Evolutionary conservation across 1,140 invertebrate species (phyloP), one percentile per base, ranked within the genome.

Genomic region (Ephestia elutella): DNA sequence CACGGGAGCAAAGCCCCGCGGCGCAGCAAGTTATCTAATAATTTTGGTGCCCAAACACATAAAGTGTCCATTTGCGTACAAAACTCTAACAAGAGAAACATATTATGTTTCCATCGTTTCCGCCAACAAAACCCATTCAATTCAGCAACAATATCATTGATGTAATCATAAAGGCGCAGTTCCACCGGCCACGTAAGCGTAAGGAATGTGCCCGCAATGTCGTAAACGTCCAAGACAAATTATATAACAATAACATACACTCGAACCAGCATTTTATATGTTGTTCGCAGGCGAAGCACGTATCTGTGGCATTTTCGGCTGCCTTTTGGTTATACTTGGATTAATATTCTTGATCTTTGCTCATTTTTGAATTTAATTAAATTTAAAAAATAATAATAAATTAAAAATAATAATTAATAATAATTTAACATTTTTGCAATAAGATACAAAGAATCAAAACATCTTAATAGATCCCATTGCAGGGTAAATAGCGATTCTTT

Each of bases 181-280:
- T 44, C 38, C 38, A 44, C 38, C 38, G 38, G 15, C 38, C 38
- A 44, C 38, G 38, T 44, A 44, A n/a, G 5, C 8, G 49, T 49
- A 59, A 63, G 54, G 21, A 56, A 63, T 54, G 62, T 48, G 35
- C 49, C 54, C 62, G 54, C 57, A 56, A 11, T 19, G 49, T 59
- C 62, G 57, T 63, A 63, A 63, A 63, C 35, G 62, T 63, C 54
- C 54, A 54, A 44, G 54, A 56, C 57, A 59, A 59, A 63, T 63
- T 63, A 63, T 48, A 63, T 63, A 63, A 63, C 62, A 63, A 56
- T 63, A 63, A 63, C 44, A 55, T 25, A 53, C 53, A 32, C 11
- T 21, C 3, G 19, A 20, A 44, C 10, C 38, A 15, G 54, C 11
- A 9, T 8, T 19, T 28, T 28, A 32, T 30, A 15, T 2, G 17